Evolutionary conservation across 2,113 vertebrate genomes (phyloP), one percentile per base, ranked within the genome.

Genomic region (Tupaia chinensis): DNA sequence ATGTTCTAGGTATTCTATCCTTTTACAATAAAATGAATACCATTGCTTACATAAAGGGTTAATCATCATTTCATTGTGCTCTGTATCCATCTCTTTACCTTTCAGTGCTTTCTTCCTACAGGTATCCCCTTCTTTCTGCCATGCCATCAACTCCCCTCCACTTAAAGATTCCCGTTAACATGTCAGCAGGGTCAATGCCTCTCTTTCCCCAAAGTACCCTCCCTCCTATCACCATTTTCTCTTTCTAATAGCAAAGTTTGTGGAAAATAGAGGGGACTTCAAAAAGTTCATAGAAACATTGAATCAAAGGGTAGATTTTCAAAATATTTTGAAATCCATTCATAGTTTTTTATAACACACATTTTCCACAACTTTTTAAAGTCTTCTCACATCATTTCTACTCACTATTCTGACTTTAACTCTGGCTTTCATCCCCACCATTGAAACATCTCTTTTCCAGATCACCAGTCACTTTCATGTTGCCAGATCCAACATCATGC

Each of bases 231-330:
- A 69, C 20, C 27, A 83, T 61, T 88, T 87, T 77, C 60, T 91
- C 25, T 87, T 87, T 76, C 68, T 86, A 58, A 83, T 25, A 87
- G 15, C 88, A 94, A 58, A 94, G 34, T 54, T 76, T 93, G 53
- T 91, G 80, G 7, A 74, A 93, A 44, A 44, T 44, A 44, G 44
- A 44, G 44, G 44, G 44, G 44, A 44, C 44, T 44, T 44, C 44
- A 44, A 44, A 44, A 44, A 44, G 44, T 44, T 44, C 44, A 44
- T 44, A 44, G 44, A 44, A 44, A 44, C 5, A 5, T 44, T 4
- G 44, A 44, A 44, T 44, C 5, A 44, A 44, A 44, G 44, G 44
- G 5, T 44, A 44, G 44, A 44, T 44, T 44, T 44, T 44, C 44
- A 44, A 44, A 44, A 44, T 44, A 44, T 44, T 44, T 44, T 44